Evolutionary conservation across 2,113 vertebrate genomes (phyloP).

Genomic region (Ranitomeya imitator): DNA sequence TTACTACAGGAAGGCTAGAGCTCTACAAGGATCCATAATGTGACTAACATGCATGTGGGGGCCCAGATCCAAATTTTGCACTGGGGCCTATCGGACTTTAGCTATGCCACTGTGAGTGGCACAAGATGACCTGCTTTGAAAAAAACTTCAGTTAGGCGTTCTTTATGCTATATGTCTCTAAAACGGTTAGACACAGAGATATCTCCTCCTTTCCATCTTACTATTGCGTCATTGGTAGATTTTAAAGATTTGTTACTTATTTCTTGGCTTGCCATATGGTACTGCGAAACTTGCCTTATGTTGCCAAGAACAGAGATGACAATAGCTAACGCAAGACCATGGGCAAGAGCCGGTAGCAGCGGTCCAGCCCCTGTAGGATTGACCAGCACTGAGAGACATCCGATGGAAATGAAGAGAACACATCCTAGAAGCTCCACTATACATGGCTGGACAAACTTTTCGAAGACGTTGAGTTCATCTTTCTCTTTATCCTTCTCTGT

Average conservation of each 20-base stretch:
- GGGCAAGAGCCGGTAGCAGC: conserved; percentile 4
- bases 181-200: too few relatives aligned
- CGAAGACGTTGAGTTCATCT: neutral
- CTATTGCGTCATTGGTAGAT: too few relatives aligned
- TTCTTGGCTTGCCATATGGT: neutral
- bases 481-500: neutral
- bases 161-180: too few relatives aligned
- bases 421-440: conserved; percentile 46
- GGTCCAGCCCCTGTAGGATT: conserved; percentile 34
- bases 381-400: conserved; percentile 49
- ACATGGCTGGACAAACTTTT: conserved; percentile 44
- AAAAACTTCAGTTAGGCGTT: too few relatives aligned
- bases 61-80: too few relatives aligned
- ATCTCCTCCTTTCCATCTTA: too few relatives aligned
- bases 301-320: conserved; percentile 49
- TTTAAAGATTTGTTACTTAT: neutral
- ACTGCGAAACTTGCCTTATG: conserved; percentile 21
- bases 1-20: too few relatives aligned
- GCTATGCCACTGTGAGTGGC: too few relatives aligned
- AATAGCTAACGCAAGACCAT: conserved; percentile 23
- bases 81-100: too few relatives aligned
- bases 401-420: conserved; percentile 40
- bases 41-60: too few relatives aligned
- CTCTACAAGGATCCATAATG: too few relatives aligned
- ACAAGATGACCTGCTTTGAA: too few relatives aligned